Percentiles rank a stretch among this genome's conserved stretches.
These are phyloP conservation scores for Lithosia quadra DNA, from an alignment of 2,888 invertebrate species.

Conservation along the genomic window DNA sequence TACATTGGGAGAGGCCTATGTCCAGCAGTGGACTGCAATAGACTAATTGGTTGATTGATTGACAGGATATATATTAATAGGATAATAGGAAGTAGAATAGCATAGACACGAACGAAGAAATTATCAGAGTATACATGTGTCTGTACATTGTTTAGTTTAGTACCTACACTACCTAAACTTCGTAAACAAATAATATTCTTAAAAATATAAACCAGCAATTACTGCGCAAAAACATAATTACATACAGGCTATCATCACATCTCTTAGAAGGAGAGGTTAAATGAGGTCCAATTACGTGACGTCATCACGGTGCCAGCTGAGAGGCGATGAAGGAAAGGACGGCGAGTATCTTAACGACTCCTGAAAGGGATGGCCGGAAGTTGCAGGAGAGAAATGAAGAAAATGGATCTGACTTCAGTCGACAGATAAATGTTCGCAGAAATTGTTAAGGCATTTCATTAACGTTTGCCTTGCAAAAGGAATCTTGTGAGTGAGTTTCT, in stretches of 20 bases:
- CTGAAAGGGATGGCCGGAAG: constrained; percentile 35
- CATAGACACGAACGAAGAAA: too few relatives aligned
- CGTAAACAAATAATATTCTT: background rate
- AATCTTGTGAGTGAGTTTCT: background rate
- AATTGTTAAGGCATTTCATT: constrained; percentile 15
- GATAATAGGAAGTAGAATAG: too few relatives aligned
- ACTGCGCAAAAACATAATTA: constrained; percentile 32
- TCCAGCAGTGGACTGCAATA: too few relatives aligned
- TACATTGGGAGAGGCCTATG: too few relatives aligned
- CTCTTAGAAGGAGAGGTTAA: constrained; percentile 26
- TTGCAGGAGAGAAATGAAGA: constrained; percentile 31
- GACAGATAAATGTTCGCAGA: constrained; percentile 23
- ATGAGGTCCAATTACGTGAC: constrained; percentile 36
- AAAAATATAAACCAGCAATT: constrained; percentile 37
- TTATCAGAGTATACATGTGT: too few relatives aligned
- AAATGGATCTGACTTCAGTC: constrained; percentile 37
- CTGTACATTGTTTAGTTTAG: too few relatives aligned
- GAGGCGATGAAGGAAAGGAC: background rate
- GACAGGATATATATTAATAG: too few relatives aligned
- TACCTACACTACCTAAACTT: too few relatives aligned
- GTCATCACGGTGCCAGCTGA: constrained; percentile 13
- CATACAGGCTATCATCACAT: constrained; percentile 21
- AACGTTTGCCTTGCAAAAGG: constrained; percentile 8
- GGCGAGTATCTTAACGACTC: constrained; percentile 21
- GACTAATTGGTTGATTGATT: too few relatives aligned